Evolutionary conservation across 2,113 vertebrate species (phyloP), one percentile per base, ranked within the genome.

Genomic region (Panurus biarmicus): DNA sequence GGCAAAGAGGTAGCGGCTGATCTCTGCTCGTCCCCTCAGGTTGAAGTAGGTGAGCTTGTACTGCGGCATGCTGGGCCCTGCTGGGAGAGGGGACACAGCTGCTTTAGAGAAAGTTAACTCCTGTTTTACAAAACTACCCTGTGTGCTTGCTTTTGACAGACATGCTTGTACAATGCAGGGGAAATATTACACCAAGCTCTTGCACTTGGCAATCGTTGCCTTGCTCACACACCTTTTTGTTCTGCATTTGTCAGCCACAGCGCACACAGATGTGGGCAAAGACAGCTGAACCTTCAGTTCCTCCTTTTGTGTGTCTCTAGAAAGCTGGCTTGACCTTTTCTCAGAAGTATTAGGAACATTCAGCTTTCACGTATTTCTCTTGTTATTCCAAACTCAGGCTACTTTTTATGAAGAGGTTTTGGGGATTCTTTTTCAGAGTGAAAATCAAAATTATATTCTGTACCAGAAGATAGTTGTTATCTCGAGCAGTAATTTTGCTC

Each of bases 11-110:
- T 98, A 98, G 56, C 98, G 98, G 85, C 97, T 96, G 74, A 98
- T 97, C 94, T 98, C 98, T 24, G 96, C 98, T 94, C 98, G 97
- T 50, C 98, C 98, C 73, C 97, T 94, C 95, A 98, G 96, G 51
- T 98, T 98, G 94, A 98, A 98, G 84, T 98, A 98, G 19, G 75
- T 97, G 45, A 98, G 96, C 93, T 97, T 98, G 95, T 98, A 98
- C 80, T 95, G 94, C 4, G 97, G 93, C 98, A 98, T 98, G 78
- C 31, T 96, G 80, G 22, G 21, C 89, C 93, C 93, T 93, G 76
- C 93, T 90, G 67, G 50, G 96, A 92, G 44, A 66, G 23, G 84
- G 77, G 24, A 71, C n/a, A 3, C 1, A 19, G 5, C 4, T 72
- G 72, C 51, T 89, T 79, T 31, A 85, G 20, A 11, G 8, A 14